phyloP scores from a whole-genome alignment of 2,797 vertebrate genomes.

The Poeciliopsis gracilis region DNA sequence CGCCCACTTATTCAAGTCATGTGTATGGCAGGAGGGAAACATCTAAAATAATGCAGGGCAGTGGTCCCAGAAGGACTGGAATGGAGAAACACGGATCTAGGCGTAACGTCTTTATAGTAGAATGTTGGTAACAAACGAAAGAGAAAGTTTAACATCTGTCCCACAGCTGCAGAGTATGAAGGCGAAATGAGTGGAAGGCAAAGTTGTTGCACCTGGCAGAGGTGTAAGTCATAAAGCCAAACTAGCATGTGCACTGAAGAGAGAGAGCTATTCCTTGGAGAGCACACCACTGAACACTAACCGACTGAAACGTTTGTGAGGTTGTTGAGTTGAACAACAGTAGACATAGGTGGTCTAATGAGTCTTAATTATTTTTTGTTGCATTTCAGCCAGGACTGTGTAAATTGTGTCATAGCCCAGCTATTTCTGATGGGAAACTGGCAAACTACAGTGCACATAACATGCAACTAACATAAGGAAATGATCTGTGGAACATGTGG shows the following conservation, averaged over 20 bases:
- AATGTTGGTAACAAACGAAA: neutral
- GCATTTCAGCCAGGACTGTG: neutral
- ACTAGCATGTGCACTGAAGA: neutral
- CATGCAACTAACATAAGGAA: conserved; percentile 6
- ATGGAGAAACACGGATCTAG: neutral
- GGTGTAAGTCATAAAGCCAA: conserved; percentile 1
- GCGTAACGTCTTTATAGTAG: neutral
- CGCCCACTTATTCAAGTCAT: no score
- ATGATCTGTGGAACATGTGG: conserved; percentile 6
- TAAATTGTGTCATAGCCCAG: neutral
- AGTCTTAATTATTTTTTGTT: neutral
- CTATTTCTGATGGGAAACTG: conserved; percentile 8
- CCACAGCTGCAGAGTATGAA: neutral
- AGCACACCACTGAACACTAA: neutral
- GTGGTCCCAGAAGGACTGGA: no score
- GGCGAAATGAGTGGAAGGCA: neutral
- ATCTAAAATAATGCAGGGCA: neutral
- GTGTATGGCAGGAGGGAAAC: no score
- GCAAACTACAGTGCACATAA: neutral
- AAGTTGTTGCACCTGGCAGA: neutral
- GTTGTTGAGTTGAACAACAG: neutral
- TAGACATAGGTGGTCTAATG: neutral
- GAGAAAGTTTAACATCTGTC: neutral
- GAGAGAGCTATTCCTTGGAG: neutral
- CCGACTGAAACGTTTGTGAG: neutral